A percentile compares a stretch with the other conserved stretches of the same genome.
Evolutionary conservation across 2,888 invertebrate genomes (phyloP).

Genomic region (Agrotis ipsilon): DNA sequence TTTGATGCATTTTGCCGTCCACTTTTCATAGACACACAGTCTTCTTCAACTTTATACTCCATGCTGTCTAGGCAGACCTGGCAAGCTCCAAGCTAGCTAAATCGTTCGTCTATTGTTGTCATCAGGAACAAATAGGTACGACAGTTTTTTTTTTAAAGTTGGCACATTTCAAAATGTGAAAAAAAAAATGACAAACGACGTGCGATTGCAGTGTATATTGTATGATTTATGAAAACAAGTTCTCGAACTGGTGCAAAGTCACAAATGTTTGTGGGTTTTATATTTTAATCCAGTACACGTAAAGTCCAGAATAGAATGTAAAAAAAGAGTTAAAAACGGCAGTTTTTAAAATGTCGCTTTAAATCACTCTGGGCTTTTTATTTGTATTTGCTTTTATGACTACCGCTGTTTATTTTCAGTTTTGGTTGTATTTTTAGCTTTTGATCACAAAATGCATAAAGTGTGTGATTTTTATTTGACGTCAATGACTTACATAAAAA

Average conservation of each 20-base stretch:
- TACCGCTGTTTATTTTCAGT: constrained; percentile 32
- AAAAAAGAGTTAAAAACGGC: constrained; percentile 17
- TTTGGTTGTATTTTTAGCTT: constrained; percentile 15
- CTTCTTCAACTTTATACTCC: too few species aligned
- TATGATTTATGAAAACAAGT: constrained; percentile 50
- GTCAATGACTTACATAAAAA: neutral
- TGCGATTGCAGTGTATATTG: constrained; percentile 39
- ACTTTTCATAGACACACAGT: too few species aligned
- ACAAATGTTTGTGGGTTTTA: constrained; percentile 4
- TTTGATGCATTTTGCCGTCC: too few species aligned
- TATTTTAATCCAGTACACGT: constrained; percentile 1
- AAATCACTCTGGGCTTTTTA: constrained; percentile 49
- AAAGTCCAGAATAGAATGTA: constrained; percentile 18
- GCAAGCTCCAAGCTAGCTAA: constrained; percentile 10
- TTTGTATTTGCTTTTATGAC: constrained; percentile 48
- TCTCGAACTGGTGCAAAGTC: constrained; percentile 30
- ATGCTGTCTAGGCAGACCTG: constrained; percentile 17
- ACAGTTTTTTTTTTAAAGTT: constrained; percentile 15
- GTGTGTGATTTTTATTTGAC: constrained; percentile 10
- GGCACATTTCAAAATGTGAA: constrained; percentile 28
- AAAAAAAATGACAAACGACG: constrained; percentile 27
- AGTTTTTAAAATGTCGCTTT: constrained; percentile 42
- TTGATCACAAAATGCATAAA: neutral
- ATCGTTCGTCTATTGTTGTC: constrained; percentile 15
- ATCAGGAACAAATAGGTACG: constrained; percentile 27